Evolutionary conservation across 2,797 vertebrate species (phyloP).

Genomic region (Oreonectes daqikongensis): DNA sequence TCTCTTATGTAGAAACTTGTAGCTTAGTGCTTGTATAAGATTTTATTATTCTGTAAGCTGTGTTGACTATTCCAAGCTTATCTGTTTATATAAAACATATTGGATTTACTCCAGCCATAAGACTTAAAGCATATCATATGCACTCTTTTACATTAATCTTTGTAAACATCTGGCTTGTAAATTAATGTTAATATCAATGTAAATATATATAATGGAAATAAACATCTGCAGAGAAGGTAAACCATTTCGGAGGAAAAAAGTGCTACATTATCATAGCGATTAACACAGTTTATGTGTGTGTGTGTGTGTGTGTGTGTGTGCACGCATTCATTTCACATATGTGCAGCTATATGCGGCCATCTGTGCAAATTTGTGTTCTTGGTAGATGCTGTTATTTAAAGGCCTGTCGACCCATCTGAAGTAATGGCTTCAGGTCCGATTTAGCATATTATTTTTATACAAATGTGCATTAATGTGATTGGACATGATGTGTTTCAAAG

Average conservation of each 20-base stretch:
- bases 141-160: background rate
- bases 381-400: slow-evolving; percentile 15
- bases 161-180: background rate
- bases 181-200: slow-evolving; percentile 28
- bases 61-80: background rate
- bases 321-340: background rate
- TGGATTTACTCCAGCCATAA: background rate
- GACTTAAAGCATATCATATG: too few relatives aligned
- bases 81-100: background rate
- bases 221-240: background rate
- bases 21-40: background rate
- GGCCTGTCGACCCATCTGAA: background rate
- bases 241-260: background rate
- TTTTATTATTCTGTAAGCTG: background rate
- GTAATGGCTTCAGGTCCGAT: background rate
- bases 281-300: background rate
- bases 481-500: background rate
- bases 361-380: slow-evolving; percentile 20
- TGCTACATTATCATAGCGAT: slow-evolving; percentile 6
- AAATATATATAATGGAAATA: slow-evolving; percentile 5
- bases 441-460: background rate
- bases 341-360: slow-evolving; percentile 4
- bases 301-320: too few relatives aligned
- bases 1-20: background rate
- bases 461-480: background rate